Evolutionary conservation across 2,888 invertebrate genomes (phyloP).

Genomic region (Phania funesta): DNA sequence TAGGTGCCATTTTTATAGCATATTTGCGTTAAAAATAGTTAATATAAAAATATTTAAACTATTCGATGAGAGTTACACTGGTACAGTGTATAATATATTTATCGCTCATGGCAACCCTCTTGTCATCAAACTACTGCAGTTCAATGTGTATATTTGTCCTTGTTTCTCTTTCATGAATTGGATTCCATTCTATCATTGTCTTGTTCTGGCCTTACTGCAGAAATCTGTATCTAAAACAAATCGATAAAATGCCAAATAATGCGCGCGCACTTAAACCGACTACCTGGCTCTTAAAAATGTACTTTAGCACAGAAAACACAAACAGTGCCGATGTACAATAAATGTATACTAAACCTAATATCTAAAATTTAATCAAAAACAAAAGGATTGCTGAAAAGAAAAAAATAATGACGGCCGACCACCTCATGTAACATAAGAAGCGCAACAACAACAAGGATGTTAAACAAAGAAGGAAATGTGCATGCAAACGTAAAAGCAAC

Average conservation of each 20-base stretch:
- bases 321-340: not conserved
- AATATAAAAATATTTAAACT: too few relatives aligned
- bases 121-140: not conserved
- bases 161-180: not conserved
- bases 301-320: not conserved
- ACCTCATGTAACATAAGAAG: constrained; percentile 40
- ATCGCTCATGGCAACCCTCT: constrained; percentile 35
- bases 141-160: not conserved
- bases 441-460: not conserved
- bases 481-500: constrained; percentile 17
- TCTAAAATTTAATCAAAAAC: constrained; percentile 20
- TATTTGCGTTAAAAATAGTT: too few relatives aligned
- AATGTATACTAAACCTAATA: constrained; percentile 31
- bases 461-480: constrained; percentile 33
- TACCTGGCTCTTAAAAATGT: constrained; percentile 7
- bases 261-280: constrained; percentile 61
- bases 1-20: too few relatives aligned
- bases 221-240: constrained; percentile 58
- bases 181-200: not conserved
- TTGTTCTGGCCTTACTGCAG: constrained; percentile 11
- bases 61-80: too few relatives aligned
- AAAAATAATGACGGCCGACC: constrained; percentile 48
- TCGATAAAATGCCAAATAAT: constrained; percentile 61
- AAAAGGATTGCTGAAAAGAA: constrained; percentile 54
- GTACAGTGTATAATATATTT: not conserved